A percentile compares a stretch with the other conserved stretches of the same genome.
These are phyloP conservation scores for Platichthys flesus DNA, from an alignment of 2,113 vertebrate genomes.

Conservation along the genomic window DNA sequence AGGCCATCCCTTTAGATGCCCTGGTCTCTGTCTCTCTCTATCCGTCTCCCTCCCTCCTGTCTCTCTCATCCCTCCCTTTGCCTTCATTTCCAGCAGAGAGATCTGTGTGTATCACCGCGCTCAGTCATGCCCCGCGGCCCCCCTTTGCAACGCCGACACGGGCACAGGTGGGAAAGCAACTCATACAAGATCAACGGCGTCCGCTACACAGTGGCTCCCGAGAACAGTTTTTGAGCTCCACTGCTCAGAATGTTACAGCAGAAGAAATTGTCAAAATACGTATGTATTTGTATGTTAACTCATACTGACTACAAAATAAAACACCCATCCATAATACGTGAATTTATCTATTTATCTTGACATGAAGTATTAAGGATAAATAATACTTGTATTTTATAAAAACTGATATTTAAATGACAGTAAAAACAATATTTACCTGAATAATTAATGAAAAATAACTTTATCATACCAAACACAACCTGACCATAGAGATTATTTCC, in stretches of 20 bases:
- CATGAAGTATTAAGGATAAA: constrained; percentile 34
- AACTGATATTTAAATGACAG: constrained; percentile 40
- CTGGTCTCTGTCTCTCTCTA: constrained; percentile 27
- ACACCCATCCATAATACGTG: constrained; percentile 10
- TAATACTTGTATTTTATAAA: constrained; percentile 31
- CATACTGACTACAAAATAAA: constrained; percentile 32
- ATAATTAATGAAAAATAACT: constrained; percentile 37
- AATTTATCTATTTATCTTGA: constrained; percentile 27
- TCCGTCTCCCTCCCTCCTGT: constrained; percentile 11
- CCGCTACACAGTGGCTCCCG: constrained; percentile 1
- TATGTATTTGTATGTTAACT: constrained; percentile 10
- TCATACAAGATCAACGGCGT: constrained; percentile 17
- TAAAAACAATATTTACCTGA: constrained; percentile 25
- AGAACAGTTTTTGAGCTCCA: constrained; percentile 43
- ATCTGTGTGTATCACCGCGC: constrained; percentile 41
- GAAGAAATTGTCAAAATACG: constrained; percentile 21
- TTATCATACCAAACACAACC: constrained; percentile 18
- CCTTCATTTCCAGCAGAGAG: constrained; percentile 51
- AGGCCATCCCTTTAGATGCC: constrained; percentile 67
- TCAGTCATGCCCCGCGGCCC: constrained; percentile 57
- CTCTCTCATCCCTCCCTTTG: constrained; percentile 42
- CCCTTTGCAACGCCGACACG: constrained; percentile 35
- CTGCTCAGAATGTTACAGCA: constrained; percentile 57
- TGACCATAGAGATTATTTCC: not conserved
- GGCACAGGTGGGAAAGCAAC: constrained; percentile 67